These are phyloP conservation scores for Heterodera carotae DNA, from an alignment of 1,140 invertebrate genomes.

Conservation along the genomic window DNA sequence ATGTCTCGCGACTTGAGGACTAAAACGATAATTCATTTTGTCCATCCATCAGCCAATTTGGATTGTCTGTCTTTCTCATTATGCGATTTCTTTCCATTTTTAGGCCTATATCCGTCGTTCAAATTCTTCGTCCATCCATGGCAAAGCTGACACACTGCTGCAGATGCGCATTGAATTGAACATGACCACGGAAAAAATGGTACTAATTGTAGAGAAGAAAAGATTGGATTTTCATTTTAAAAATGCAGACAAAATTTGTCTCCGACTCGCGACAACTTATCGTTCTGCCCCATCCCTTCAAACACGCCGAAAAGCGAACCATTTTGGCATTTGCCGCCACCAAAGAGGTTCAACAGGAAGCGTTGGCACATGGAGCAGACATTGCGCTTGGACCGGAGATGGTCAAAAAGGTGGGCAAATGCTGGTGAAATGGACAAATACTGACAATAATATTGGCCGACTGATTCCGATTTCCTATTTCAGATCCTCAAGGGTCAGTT, in stretches of 20 bases:
- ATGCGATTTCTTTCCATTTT: too few relatives aligned
- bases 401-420: conserved; percentile 53
- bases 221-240: conserved; percentile 11
- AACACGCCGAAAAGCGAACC: conserved; percentile 61
- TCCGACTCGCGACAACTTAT: conserved; percentile 56
- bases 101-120: conserved; percentile 52
- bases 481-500: conserved; percentile 64
- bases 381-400: conserved; percentile 61
- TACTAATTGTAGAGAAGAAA: conserved; percentile 10
- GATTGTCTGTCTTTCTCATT: too few relatives aligned
- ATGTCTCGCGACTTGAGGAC: too few relatives aligned
- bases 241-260: conserved; percentile 63
- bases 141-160: conserved; percentile 57
- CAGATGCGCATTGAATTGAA: conserved; percentile 61
- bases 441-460: background rate
- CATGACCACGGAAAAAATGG: conserved; percentile 61
- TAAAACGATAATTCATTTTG: too few relatives aligned
- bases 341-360: conserved; percentile 50
- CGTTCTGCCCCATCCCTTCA: conserved; percentile 58
- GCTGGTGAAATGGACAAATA: background rate
- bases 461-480: background rate
- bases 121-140: conserved; percentile 61
- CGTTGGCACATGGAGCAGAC: conserved; percentile 58
- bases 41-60: too few relatives aligned
- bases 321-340: conserved; percentile 61